These are phyloP conservation scores for Amphibalanus amphitrite DNA, from an alignment of 1,140 invertebrate genomes.

Conservation along the genomic window DNA sequence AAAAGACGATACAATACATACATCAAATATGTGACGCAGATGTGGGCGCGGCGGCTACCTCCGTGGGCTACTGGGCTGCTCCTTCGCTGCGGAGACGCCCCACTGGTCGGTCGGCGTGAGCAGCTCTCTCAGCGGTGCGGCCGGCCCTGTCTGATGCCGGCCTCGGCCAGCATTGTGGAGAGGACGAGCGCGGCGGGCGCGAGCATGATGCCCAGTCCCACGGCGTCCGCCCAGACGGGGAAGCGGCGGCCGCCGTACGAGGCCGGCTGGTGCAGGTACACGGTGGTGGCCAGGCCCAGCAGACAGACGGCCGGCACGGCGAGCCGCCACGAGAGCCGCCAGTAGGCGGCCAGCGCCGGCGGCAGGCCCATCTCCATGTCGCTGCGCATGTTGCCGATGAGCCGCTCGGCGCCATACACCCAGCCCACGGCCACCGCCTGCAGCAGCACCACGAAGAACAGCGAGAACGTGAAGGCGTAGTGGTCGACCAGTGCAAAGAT, in stretches of 20 bases:
- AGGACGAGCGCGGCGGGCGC: no score
- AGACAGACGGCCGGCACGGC: constrained; percentile 22
- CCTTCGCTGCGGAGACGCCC: no score
- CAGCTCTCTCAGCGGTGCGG: no score
- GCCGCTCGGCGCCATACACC: constrained; percentile 66
- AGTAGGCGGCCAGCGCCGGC: constrained; percentile 26
- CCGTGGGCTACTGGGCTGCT: no score
- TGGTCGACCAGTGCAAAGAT: constrained; percentile 84
- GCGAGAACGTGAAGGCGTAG: constrained; percentile 73
- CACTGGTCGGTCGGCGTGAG: no score
- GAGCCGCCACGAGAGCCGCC: constrained; percentile 29
- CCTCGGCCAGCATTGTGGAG: no score
- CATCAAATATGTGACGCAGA: no score
- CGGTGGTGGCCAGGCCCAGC: neutral
- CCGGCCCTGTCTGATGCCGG: no score
- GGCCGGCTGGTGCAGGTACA: neutral
- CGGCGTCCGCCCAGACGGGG: no score
- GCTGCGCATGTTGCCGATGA: constrained; percentile 27
- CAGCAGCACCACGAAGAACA: constrained; percentile 70
- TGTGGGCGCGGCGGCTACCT: no score
- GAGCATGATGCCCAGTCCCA: no score
- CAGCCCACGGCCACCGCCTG: constrained; percentile 72
- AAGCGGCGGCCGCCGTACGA: neutral
- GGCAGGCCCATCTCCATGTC: constrained; percentile 28
- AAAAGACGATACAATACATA: no score